A percentile compares a stretch with the other conserved stretches of the same genome.
Evolutionary conservation across 1,140 invertebrate genomes (phyloP).

Genomic region (Drosophila serrata): DNA sequence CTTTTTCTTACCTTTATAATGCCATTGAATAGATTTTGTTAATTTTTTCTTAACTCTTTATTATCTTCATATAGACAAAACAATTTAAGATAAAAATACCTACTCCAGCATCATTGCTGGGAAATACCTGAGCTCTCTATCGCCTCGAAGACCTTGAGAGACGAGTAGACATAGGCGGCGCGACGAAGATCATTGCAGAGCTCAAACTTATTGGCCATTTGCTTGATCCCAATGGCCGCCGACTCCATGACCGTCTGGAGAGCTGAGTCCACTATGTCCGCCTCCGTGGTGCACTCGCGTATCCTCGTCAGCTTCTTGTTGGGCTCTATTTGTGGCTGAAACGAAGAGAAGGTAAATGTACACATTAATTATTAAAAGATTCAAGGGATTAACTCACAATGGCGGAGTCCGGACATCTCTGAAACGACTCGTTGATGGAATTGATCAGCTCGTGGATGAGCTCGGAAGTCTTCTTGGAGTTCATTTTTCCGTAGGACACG

Average conservation of each 20-base stretch:
- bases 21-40: too few species aligned
- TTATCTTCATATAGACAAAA: neutral
- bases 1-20: too few species aligned
- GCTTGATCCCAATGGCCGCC: slow-evolving; percentile 89
- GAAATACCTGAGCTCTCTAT: slow-evolving; percentile 90
- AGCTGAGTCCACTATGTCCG: slow-evolving; percentile 93
- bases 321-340: slow-evolving; percentile 87
- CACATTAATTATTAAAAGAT: neutral
- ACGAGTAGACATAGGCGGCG: slow-evolving; percentile 93
- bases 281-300: slow-evolving; percentile 88
- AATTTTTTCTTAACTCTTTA: neutral
- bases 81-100: neutral
- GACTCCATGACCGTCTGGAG: slow-evolving; percentile 93
- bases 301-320: slow-evolving; percentile 88
- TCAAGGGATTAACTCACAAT: slow-evolving; percentile 21
- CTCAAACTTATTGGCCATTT: slow-evolving; percentile 89
- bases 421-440: slow-evolving; percentile 69
- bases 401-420: neutral
- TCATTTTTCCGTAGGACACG: slow-evolving; percentile 94
- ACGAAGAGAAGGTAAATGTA: too few species aligned
- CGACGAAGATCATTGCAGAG: slow-evolving; percentile 93
- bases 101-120: slow-evolving; percentile 41
- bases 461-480: slow-evolving; percentile 86
- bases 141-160: slow-evolving; percentile 94
- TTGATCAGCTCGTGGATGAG: slow-evolving; percentile 65